Percentiles rank a stretch among this genome's conserved stretches.
Evolutionary conservation across 1,140 invertebrate species (phyloP).

Genomic region (Gonioctena quinquepunctata): DNA sequence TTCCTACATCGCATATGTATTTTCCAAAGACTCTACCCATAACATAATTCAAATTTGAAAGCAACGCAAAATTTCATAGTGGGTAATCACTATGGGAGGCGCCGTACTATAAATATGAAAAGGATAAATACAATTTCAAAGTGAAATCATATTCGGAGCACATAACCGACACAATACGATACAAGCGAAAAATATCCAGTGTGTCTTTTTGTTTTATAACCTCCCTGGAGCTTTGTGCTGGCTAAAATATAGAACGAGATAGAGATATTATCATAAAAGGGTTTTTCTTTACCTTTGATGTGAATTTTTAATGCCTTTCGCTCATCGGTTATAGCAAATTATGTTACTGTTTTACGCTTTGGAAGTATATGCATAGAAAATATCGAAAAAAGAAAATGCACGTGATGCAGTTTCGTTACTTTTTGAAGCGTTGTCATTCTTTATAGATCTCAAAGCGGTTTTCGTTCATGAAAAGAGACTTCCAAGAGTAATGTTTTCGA

Average conservation of each 20-base stretch:
- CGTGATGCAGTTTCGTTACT: neutral
- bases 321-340: constrained; percentile 22
- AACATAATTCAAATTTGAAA: too few relatives aligned
- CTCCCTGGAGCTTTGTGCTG: constrained; percentile 6
- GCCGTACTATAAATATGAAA: neutral
- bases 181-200: constrained; percentile 19
- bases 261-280: constrained; percentile 17
- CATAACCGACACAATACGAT: constrained; percentile 12
- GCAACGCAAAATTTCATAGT: too few relatives aligned
- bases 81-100: neutral
- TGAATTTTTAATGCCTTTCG: constrained; percentile 21
- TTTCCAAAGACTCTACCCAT: too few relatives aligned
- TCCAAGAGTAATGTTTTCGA: too few relatives aligned
- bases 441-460: too few relatives aligned
- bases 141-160: constrained; percentile 10
- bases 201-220: constrained; percentile 19
- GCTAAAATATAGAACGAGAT: constrained; percentile 19
- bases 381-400: neutral
- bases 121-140: neutral
- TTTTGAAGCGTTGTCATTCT: too few relatives aligned
- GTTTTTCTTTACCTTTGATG: constrained; percentile 22
- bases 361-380: constrained; percentile 4
- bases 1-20: too few relatives aligned
- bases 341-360: constrained; percentile 12
- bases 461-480: too few relatives aligned